Base-by-base conservation (phyloP, 2,888 invertebrate genomes). In the Sarcophaga carnaria region DNA sequence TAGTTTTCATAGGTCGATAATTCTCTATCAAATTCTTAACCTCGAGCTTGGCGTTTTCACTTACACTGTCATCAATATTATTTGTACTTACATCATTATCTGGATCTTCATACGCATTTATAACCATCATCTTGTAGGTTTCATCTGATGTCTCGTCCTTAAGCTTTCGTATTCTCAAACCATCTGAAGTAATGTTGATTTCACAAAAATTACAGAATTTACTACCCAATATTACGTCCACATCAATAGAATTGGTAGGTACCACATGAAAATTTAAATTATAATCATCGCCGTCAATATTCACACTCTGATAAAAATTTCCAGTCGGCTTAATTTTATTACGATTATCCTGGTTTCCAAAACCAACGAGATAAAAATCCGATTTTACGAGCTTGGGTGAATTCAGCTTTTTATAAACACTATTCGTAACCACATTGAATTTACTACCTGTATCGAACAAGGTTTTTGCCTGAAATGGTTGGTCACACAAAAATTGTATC, bases 1-100 rank as follows among this genome's bases (percentile, higher is more conserved):
- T 87, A 4, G 63, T 75, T 49, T 88, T 89, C 4, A 77, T n/a
- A 4, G 90, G 90, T 22, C 86, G 22, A 67, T 91, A 92, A n/a
- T 87, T 82, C 11, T 85, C n/a, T 14, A 91, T 59, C 3, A 90
- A 14, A 5, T 82, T 22, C 54, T 71, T 54, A n/a, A 90, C 83
- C 12, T 80, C 62, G 27, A 88, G 64, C 22, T 67, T 83, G 3
- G 78, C 78, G 4, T 54, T 22, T n/a, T 77, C 60, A 59, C 64
- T 77, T 12, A 66, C 72, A 37, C 45, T 6, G 4, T 63, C n/a
- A 5, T 80, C 83, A 59, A 83, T 74, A 12, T 83, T 54, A 22
- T 74, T 22, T 20, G 67, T n/a, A 54, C 11, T 22, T 22, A 22
- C 22, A 1, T 22, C 22, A 22, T 22, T 22, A 22, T 22, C 22